Percentiles rank a stretch among this genome's conserved stretches.
Evolutionary conservation across 2,888 invertebrate genomes (phyloP).

Genomic region (Drosophila lacicola): DNA sequence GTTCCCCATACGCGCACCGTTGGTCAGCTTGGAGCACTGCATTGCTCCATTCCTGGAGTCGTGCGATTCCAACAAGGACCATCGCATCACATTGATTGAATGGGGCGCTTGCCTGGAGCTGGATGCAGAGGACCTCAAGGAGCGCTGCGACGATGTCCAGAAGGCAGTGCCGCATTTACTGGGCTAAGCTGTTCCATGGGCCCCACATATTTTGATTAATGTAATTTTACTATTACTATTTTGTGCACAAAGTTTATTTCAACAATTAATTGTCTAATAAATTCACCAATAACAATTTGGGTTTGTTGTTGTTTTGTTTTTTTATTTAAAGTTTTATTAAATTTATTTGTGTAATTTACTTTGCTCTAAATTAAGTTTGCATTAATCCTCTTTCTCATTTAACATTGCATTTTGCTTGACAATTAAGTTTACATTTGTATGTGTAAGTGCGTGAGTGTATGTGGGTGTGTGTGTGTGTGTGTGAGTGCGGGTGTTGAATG

Average conservation of each 20-base stretch:
- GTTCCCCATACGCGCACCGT: constrained; percentile 97
- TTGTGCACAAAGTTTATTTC: constrained; percentile 58
- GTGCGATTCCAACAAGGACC: constrained; percentile 95
- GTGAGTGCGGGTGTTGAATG: constrained; percentile 20
- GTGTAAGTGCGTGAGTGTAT: constrained; percentile 17
- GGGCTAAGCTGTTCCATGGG: constrained; percentile 59
- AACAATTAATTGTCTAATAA: constrained; percentile 46
- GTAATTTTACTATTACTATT: constrained; percentile 30
- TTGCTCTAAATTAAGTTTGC: constrained; percentile 76
- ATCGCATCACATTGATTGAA: constrained; percentile 95
- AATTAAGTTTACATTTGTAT: constrained; percentile 59
- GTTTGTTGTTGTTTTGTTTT: constrained; percentile 36
- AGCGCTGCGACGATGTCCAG: constrained; percentile 91
- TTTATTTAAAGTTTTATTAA: constrained; percentile 75
- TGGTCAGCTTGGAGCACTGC: constrained; percentile 98
- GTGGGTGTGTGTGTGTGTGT: constrained; percentile 3
- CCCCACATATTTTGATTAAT: constrained; percentile 13
- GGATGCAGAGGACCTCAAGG: constrained; percentile 92
- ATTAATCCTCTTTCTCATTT: constrained; percentile 46
- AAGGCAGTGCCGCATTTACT: constrained; percentile 85
- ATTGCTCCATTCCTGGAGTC: constrained; percentile 97
- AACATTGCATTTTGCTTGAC: constrained; percentile 55
- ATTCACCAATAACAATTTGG: constrained; percentile 58
- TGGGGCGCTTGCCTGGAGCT: constrained; percentile 96
- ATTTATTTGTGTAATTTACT: constrained; percentile 78